Evolutionary conservation across 2,113 vertebrate genomes (phyloP).

Genomic region (Psilopsiagon aymara): DNA sequence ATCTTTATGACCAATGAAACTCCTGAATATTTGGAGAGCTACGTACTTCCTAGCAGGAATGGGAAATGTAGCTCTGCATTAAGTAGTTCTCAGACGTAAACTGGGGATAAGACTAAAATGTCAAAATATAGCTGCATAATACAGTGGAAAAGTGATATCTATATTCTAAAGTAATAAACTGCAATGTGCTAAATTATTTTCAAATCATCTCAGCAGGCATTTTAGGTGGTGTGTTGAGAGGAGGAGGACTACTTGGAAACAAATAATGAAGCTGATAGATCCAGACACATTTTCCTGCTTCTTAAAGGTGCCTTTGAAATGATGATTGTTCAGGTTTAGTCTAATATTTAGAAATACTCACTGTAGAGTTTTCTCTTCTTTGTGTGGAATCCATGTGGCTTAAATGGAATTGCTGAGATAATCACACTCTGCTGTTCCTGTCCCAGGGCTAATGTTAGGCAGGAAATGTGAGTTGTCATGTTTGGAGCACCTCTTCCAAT

Average conservation of each 20-base stretch:
- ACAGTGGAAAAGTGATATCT: background rate
- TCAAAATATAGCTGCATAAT: slow-evolving; percentile 56
- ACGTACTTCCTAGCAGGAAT: background rate
- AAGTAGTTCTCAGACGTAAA: slow-evolving; percentile 26
- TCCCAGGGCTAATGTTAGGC: background rate
- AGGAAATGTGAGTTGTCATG: slow-evolving; percentile 38
- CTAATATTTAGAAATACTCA: slow-evolving; percentile 57
- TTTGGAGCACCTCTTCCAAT: slow-evolving; percentile 29
- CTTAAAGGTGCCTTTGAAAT: slow-evolving; percentile 49
- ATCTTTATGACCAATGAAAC: slow-evolving; percentile 37
- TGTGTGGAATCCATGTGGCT: background rate
- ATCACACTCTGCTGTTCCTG: slow-evolving; percentile 31
- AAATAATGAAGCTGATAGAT: slow-evolving; percentile 13
- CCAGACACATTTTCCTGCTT: background rate
- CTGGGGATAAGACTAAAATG: slow-evolving; percentile 34
- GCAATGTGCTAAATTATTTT: background rate
- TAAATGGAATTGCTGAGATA: slow-evolving; percentile 55
- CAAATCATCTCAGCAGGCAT: background rate
- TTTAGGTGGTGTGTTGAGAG: background rate
- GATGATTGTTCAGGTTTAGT: slow-evolving; percentile 38
- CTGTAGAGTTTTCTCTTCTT: slow-evolving; percentile 59
- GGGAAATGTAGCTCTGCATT: slow-evolving; percentile 29
- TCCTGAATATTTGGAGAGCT: slow-evolving; percentile 29
- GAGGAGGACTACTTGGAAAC: background rate
- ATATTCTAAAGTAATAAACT: slow-evolving; percentile 27